phyloP scores from a whole-genome alignment of 2,113 vertebrate species.

The Rhinichthys klamathensis region DNA sequence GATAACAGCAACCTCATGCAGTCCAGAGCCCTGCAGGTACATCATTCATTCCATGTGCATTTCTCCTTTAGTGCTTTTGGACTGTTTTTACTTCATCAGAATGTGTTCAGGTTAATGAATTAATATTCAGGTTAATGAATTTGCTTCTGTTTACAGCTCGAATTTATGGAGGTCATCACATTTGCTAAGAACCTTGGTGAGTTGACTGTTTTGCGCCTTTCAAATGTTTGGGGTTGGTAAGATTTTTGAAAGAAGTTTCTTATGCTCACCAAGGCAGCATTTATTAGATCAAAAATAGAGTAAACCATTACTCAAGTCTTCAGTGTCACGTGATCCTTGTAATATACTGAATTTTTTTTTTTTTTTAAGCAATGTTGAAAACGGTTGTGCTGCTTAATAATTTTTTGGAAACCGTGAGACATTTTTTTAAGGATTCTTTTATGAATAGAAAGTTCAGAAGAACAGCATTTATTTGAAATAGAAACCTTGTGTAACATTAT shows the following conservation, averaged over 20 bases:
- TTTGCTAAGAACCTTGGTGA: constrained; percentile 69
- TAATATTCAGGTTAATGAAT: neutral
- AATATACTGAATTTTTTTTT: neutral
- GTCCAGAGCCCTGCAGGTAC: constrained; percentile 86
- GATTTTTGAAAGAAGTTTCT: too few species aligned
- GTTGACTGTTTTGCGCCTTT: constrained; percentile 25
- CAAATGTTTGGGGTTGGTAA: neutral
- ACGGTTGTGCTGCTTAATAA: neutral
- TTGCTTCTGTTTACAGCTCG: constrained; percentile 5
- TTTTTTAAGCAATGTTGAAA: neutral
- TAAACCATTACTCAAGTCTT: neutral
- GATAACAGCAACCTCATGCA: constrained; percentile 72
- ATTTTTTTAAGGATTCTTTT: neutral
- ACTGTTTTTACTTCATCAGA: constrained; percentile 19
- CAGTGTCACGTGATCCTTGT: neutral
- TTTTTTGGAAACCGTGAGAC: neutral
- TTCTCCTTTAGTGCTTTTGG: neutral
- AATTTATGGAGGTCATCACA: constrained; percentile 62
- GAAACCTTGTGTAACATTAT: neutral
- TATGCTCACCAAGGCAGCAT: too few species aligned
- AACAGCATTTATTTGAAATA: neutral
- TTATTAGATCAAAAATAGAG: neutral
- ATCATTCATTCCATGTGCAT: neutral
- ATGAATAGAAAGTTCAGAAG: neutral
- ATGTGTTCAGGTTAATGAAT: constrained; percentile 62